A percentile compares a stretch with the other conserved stretches of the same genome.
phyloP scores from a whole-genome alignment of 2,888 invertebrate species.

The Drosophila flavopinicola region DNA sequence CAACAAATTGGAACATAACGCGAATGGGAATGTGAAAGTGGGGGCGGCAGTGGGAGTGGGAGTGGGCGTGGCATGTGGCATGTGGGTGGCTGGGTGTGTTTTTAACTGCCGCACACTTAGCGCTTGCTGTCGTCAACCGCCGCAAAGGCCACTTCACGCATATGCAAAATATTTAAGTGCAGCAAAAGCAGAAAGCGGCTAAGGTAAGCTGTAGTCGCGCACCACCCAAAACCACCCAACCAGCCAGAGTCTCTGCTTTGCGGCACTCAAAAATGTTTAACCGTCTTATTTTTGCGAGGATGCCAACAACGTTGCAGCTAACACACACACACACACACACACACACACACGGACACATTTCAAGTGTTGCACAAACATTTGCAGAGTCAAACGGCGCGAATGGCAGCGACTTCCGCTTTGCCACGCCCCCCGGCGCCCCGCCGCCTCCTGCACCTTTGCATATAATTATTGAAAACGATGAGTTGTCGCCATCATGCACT shows the following conservation, averaged over 20 bases:
- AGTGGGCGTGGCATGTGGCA: neutral
- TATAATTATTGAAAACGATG: slow-evolving; percentile 76
- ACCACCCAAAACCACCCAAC: neutral
- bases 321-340: slow-evolving; percentile 22
- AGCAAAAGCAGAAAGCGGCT: slow-evolving; percentile 71
- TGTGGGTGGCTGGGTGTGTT: neutral
- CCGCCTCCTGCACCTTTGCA: slow-evolving; percentile 47
- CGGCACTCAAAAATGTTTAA: slow-evolving; percentile 71
- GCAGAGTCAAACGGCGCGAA: slow-evolving; percentile 68
- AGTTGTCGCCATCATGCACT: slow-evolving; percentile 29
- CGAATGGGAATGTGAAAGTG: neutral
- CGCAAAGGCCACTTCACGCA: slow-evolving; percentile 61
- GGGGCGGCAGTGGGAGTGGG: neutral
- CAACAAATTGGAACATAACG: slow-evolving; percentile 43
- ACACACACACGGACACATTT: slow-evolving; percentile 41
- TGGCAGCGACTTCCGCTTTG: slow-evolving; percentile 11
- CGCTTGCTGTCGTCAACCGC: slow-evolving; percentile 56
- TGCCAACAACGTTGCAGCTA: slow-evolving; percentile 32
- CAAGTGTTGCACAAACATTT: slow-evolving; percentile 75
- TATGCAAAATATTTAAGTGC: slow-evolving; percentile 79
- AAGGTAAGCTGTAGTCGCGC: neutral
- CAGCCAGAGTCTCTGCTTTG: slow-evolving; percentile 20
- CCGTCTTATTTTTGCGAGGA: slow-evolving; percentile 64
- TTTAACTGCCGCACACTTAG: slow-evolving; percentile 53
- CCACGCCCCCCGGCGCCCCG: neutral